Evolutionary conservation across 2,797 vertebrate genomes (phyloP).

Genomic region (Pangasius larnaudii): DNA sequence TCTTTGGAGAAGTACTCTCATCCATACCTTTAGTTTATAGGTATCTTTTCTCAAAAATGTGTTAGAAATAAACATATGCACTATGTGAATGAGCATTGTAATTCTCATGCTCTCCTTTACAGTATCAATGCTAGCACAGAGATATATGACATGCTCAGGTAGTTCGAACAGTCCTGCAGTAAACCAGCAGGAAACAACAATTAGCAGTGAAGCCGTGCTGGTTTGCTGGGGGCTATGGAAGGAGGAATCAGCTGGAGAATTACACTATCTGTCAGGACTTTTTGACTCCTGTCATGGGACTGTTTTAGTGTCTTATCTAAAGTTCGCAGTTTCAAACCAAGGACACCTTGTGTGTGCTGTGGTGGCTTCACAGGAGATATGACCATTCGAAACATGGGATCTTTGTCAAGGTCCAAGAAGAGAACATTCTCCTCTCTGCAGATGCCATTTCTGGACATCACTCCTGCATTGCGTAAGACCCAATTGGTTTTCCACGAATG

Average conservation of each 20-base stretch:
- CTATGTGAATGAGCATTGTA: background rate
- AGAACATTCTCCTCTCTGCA: constrained; percentile 43
- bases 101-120: background rate
- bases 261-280: background rate
- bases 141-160: background rate
- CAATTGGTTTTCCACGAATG: background rate
- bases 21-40: background rate
- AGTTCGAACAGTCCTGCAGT: background rate
- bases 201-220: background rate
- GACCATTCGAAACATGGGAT: constrained; percentile 32
- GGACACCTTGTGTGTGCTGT: constrained; percentile 5
- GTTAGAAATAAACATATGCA: background rate
- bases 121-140: background rate
- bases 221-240: background rate
- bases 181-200: constrained; percentile 21
- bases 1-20: background rate
- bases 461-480: background rate
- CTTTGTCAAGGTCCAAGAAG: constrained; percentile 39
- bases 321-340: constrained; percentile 11
- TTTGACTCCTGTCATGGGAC: background rate
- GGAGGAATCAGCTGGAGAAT: background rate
- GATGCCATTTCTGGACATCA: background rate
- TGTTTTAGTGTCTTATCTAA: background rate
- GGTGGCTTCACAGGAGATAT: constrained; percentile 40
- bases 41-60: background rate